Conservation (phyloP, 2,113 vertebrate species). For the Rhinopomastus cyanomelas region DNA sequence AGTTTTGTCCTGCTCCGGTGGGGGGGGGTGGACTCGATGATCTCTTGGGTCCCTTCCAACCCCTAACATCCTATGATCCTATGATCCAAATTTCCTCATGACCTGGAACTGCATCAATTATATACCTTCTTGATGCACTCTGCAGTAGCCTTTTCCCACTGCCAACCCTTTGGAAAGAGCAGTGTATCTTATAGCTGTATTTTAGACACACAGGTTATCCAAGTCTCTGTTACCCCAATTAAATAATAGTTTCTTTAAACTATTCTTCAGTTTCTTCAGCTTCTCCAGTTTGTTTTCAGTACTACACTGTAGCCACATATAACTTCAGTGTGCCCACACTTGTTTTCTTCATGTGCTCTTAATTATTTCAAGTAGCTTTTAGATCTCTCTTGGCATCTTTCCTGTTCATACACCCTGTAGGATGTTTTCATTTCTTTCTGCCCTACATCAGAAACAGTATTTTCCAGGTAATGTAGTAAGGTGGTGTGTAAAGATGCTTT, state of each 20-base stretch:
- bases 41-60: too few species aligned
- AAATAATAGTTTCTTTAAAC: background rate
- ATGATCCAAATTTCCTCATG: background rate
- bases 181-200: background rate
- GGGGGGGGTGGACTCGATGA: too few species aligned
- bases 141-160: background rate
- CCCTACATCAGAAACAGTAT: background rate
- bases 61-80: too few species aligned
- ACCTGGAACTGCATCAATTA: background rate
- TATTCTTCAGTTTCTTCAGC: background rate
- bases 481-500: background rate
- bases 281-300: background rate
- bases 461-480: background rate
- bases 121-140: background rate
- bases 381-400: background rate
- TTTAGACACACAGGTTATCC: background rate
- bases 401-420: background rate
- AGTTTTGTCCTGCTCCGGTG: too few species aligned
- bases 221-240: background rate
- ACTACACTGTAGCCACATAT: background rate
- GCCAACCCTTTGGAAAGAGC: background rate
- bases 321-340: background rate
- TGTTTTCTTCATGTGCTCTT: background rate
- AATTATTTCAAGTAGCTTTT: background rate
- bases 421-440: background rate